Base-by-base conservation (phyloP, 2,113 vertebrate genomes). In the Cyanoderma ruficeps region DNA sequence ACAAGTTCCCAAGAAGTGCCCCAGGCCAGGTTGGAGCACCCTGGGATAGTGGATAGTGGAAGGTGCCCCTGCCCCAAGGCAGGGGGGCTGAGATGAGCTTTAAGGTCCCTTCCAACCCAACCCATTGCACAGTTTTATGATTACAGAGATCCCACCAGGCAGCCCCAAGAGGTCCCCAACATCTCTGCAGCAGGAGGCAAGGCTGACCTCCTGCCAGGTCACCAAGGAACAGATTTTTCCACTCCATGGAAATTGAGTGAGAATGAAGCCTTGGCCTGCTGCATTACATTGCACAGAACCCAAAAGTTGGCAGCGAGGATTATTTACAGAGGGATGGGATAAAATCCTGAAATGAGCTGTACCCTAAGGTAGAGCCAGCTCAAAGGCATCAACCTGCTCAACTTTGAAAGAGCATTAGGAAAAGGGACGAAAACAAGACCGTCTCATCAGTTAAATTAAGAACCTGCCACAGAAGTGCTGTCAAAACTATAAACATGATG, bases 401-500 rank as follows among this genome's bases (percentile, higher is more conserved):
- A 25, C 83, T 89, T 92, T 56, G 75, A 69, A 86, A 74, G 16
- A 95, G 27, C 64, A 82, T 71, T 57, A 78, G 79, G 50, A 30
- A 68, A 64, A 83, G 41, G 60, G 79, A 89, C 4, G 37, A 83
- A 87, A 94, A 93, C 71, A 68, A 88, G 94, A 68, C 75, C 20
- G 0, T 49, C 76, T 78, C 83, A 81, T 78, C 90, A 93, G 76
- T 92, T 93, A 71, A 78, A 89, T 84, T 69, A 92, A 93, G 83
- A 93, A 90, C 27, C 79, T 83, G 71, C 71, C 83, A 86, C 79
- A 88, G 63, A 86, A 93, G 76, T 46, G 64, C 60, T 96, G 89
- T 95, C 92, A 89, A 47, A 83, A 52, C 85, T 11, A 83, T 56
- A 83, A 96, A 75, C 35, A 46, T 68, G 88, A 95, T 90, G 69